Evolutionary conservation across 2,113 vertebrate species (phyloP).

Genomic region (Merops nubicus): DNA sequence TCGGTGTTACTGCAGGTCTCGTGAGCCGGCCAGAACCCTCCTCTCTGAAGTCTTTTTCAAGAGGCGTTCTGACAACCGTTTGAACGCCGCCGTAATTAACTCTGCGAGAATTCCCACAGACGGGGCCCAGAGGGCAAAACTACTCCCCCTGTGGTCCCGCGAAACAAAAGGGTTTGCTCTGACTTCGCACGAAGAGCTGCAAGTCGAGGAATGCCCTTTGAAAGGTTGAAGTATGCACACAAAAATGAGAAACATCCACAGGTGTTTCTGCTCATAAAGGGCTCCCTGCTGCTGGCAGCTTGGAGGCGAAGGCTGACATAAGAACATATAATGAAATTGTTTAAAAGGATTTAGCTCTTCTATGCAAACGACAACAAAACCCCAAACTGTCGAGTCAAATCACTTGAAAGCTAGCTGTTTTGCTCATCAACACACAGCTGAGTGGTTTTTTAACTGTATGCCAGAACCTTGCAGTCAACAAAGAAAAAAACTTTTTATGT

Average conservation of each 20-base stretch:
- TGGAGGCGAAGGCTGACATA: neutral
- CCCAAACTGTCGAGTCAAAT: neutral
- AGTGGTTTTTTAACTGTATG: neutral
- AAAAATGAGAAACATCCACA: conserved; percentile 57
- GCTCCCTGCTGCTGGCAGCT: neutral
- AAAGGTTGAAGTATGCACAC: neutral
- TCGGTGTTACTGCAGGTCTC: too few species aligned
- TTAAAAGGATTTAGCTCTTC: neutral
- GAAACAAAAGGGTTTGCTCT: neutral
- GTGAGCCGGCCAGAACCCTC: neutral
- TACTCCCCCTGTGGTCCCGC: neutral
- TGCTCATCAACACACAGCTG: neutral
- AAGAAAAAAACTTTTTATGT: neutral
- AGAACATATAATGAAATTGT: neutral
- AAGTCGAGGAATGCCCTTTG: neutral
- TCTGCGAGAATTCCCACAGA: neutral
- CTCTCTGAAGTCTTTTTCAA: neutral
- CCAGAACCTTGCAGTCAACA: neutral
- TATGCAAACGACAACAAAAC: neutral
- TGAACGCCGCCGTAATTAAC: neutral
- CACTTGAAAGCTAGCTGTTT: neutral
- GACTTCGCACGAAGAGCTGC: neutral
- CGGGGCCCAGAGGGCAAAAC: neutral
- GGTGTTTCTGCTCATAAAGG: conserved; percentile 42
- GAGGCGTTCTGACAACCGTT: neutral